These are phyloP conservation scores for Cyanoliseus patagonus DNA, from an alignment of 2,113 vertebrate genomes.

Conservation along the genomic window DNA sequence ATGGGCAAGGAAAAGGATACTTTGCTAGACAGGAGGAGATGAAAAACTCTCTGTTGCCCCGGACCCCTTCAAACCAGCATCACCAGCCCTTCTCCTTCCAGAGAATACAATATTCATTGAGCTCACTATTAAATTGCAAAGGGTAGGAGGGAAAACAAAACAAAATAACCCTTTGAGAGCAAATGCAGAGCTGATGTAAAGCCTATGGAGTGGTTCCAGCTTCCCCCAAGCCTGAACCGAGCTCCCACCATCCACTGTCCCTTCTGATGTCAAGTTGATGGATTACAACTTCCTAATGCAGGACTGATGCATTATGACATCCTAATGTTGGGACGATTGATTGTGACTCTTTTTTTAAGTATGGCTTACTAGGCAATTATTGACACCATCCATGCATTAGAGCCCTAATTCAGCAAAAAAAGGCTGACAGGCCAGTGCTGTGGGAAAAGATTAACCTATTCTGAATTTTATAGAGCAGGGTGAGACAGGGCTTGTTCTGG, in stretches of 20 bases:
- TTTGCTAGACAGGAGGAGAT: neutral
- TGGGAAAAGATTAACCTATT: slow-evolving; percentile 50
- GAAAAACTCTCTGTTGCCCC: neutral
- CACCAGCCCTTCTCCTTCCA: neutral
- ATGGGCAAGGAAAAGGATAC: neutral
- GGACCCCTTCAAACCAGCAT: neutral
- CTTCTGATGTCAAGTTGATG: slow-evolving; percentile 49
- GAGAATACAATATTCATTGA: neutral
- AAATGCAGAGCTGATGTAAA: neutral
- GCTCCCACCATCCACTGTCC: slow-evolving; percentile 37
- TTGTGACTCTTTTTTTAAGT: slow-evolving; percentile 61
- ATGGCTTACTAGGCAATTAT: slow-evolving; percentile 63
- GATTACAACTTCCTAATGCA: slow-evolving; percentile 58
- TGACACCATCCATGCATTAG: slow-evolving; percentile 49
- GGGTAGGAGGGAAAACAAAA: neutral
- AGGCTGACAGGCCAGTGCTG: slow-evolving; percentile 5
- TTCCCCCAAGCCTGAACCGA: neutral
- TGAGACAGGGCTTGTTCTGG: slow-evolving; percentile 11
- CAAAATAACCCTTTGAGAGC: neutral
- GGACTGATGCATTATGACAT: slow-evolving; percentile 62
- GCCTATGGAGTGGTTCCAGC: neutral
- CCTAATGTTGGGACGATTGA: slow-evolving; percentile 67
- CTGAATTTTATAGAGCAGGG: slow-evolving; percentile 54
- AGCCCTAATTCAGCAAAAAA: slow-evolving; percentile 43
- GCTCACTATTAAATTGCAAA: neutral